Evolutionary conservation across 2,797 vertebrate species (phyloP).

Genomic region (Knipowitschia caucasica): DNA sequence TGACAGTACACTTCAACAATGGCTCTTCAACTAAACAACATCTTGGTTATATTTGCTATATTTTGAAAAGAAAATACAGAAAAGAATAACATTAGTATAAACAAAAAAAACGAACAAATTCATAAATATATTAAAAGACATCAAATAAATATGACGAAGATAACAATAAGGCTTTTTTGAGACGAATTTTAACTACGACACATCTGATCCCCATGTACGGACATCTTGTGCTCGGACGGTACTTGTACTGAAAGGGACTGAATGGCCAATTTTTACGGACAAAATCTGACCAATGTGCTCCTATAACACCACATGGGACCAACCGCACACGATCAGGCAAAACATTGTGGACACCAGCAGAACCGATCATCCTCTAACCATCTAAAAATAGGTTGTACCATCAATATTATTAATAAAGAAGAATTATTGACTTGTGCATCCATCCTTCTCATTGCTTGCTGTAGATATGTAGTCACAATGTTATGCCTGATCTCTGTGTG

Average conservation of each 20-base stretch:
- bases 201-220: conserved; percentile 66
- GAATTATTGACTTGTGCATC: not conserved
- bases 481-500: conserved; percentile 10
- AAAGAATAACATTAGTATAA: conserved; percentile 70
- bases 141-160: conserved; percentile 74
- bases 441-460: not conserved
- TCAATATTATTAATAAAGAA: not conserved
- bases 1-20: conserved; percentile 72
- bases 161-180: conserved; percentile 80
- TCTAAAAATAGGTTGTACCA: not conserved
- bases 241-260: conserved; percentile 65
- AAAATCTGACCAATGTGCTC: conserved; percentile 62
- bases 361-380: not conserved
- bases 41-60: conserved; percentile 75
- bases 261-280: conserved; percentile 70
- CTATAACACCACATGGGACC: conserved; percentile 50
- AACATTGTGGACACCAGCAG: not conserved
- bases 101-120: conserved; percentile 78
- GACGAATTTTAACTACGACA: conserved; percentile 71
- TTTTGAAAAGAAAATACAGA: conserved; percentile 64
- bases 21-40: conserved; percentile 73
- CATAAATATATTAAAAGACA: conserved; percentile 72
- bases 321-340: conserved; percentile 11
- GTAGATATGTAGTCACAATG: not conserved
- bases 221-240: conserved; percentile 73